Evolutionary conservation across 2,113 vertebrate genomes (phyloP), one percentile per base, ranked within the genome.

Genomic region (Puntigrus tetrazona): DNA sequence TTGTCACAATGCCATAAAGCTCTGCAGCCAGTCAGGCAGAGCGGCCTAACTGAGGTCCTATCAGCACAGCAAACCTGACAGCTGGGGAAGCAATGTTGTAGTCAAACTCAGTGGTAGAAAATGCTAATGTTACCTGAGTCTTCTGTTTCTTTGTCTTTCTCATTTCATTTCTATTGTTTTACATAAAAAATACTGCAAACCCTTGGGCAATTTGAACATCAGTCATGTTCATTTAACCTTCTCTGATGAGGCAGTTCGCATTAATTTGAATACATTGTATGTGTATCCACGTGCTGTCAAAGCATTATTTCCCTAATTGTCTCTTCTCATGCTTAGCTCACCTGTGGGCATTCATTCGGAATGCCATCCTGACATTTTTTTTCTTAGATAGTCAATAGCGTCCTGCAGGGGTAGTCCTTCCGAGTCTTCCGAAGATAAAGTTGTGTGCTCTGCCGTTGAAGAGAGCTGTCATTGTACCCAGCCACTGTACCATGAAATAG

Each of bases 401-500:
- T 75, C 25, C 43, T 2, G 29, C 9, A 0, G 18, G 29, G n/a
- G 18, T 67, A 25, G 31, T 81, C 7, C 36, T 47, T 65, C 78
- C 31, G 25, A 67, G 78, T 52, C 70, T 75, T 45, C 43, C 47
- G 16, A 76, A 79, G 76, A 83, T 80, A 31, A 83, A 83, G 52
- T 18, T 43, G 74, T 83, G 74, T 63, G 38, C 55, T 73, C n/a
- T 43, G 52, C 67, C 16, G 5, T 31, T 72, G 63, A 77, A n/a
- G 27, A 59, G 47, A 80, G 50, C 70, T 59, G 61, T 78, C 80
- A 83, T 52, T 59, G 73, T 52, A 63, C 43, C 72, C 36, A 80
- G 34, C 61, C 82, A 75, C 57, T 81, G 82, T 69, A 61, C 69
- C 82, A 76, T 87, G 86, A 81, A 81, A 81, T 84, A 78, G 82